These are phyloP conservation scores for Zaprionus nigranus DNA, from an alignment of 1,140 invertebrate genomes.

Conservation along the genomic window DNA sequence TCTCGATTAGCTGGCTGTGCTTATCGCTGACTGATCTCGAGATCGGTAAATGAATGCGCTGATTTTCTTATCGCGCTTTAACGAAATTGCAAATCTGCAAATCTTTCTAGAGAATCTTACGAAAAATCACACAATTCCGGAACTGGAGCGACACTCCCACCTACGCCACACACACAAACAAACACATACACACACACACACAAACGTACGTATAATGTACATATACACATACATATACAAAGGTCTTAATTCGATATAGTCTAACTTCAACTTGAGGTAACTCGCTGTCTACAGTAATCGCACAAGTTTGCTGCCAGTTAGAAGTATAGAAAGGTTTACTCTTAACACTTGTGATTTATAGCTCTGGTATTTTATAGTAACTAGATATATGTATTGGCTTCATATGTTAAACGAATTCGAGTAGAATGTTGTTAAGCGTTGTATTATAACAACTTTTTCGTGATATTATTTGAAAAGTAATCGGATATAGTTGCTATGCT, in stretches of 20 bases:
- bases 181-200: background rate
- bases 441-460: no score
- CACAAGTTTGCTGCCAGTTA: background rate
- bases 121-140: background rate
- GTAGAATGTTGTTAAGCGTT: background rate
- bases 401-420: background rate
- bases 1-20: background rate
- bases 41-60: conserved; percentile 7
- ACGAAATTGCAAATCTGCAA: conserved; percentile 2
- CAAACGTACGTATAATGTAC: background rate
- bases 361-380: background rate
- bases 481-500: no score
- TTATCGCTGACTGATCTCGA: conserved; percentile 1
- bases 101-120: background rate
- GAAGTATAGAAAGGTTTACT: background rate
- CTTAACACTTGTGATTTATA: background rate
- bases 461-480: no score
- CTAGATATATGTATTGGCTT: background rate
- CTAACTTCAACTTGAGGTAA: background rate
- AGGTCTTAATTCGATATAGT: background rate
- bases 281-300: background rate
- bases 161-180: background rate
- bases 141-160: background rate
- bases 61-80: background rate
- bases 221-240: background rate